Conservation (phyloP, 1,140 invertebrate species). For the Helicoverpa armigera region DNA sequence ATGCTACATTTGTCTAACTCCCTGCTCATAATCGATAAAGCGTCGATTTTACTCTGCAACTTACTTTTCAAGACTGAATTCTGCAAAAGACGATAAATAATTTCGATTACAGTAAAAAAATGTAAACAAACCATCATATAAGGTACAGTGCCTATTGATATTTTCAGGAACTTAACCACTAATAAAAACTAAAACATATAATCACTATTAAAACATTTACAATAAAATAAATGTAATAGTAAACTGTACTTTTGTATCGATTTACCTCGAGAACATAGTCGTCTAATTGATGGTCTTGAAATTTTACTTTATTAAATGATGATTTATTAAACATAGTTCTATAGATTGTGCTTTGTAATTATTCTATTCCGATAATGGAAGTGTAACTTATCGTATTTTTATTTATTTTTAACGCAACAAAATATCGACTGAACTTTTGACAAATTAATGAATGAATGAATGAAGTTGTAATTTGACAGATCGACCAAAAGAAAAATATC, state of each 20-base stretch:
- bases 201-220: no score
- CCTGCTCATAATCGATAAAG: conserved; percentile 91
- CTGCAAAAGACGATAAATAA: background rate
- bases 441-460: background rate
- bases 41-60: conserved; percentile 93
- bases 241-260: background rate
- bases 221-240: background rate
- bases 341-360: background rate
- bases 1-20: conserved; percentile 93
- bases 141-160: no score
- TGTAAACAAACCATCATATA: no score
- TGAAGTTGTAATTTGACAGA: no score
- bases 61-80: conserved; percentile 88
- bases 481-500: no score
- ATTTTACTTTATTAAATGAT: conserved; percentile 72
- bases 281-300: conserved; percentile 80
- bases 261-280: conserved; percentile 81
- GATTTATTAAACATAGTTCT: conserved; percentile 70
- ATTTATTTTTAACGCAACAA: conserved; percentile 9
- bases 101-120: no score
- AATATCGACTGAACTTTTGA: background rate
- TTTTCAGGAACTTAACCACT: no score
- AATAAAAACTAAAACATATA: no score
- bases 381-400: background rate
- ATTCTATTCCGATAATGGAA: background rate